phyloP scores from a whole-genome alignment of 2,797 vertebrate species.

The Tenualosa ilisha region DNA sequence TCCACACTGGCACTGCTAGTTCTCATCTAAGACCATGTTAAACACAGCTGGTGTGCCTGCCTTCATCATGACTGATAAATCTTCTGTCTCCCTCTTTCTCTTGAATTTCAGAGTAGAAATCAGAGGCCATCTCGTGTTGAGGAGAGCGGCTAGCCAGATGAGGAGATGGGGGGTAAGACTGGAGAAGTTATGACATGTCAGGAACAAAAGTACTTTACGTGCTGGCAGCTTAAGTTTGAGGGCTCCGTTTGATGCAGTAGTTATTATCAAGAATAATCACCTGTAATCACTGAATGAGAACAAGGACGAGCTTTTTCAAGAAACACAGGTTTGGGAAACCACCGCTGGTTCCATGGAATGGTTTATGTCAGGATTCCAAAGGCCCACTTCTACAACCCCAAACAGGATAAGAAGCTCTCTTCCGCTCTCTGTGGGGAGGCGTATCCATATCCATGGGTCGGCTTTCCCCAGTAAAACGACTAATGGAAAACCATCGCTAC shows the following conservation, averaged over 20 bases:
- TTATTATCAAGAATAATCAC: constrained; percentile 13
- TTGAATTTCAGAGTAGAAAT: neutral
- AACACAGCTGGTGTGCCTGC: neutral
- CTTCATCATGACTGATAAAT: constrained; percentile 13
- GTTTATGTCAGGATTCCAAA: constrained; percentile 34
- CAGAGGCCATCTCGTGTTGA: neutral
- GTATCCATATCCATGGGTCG: constrained; percentile 34
- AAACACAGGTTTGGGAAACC: constrained; percentile 18
- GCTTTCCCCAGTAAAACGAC: constrained; percentile 28
- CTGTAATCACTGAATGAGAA: neutral
- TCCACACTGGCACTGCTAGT: neutral
- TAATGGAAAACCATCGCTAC: constrained; percentile 25
- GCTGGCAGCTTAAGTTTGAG: neutral
- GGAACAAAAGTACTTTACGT: neutral
- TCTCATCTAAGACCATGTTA: constrained; percentile 10
- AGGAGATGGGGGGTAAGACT: neutral
- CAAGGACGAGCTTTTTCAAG: neutral
- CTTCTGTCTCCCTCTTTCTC: neutral
- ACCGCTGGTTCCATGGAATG: constrained; percentile 26
- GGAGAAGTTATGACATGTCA: neutral
- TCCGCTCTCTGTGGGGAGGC: constrained; percentile 22
- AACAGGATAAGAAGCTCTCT: constrained; percentile 28
- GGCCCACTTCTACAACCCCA: constrained; percentile 37
- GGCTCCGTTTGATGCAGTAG: neutral
- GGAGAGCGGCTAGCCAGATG: neutral